Percentiles rank a stretch among this genome's conserved stretches.
Conservation (phyloP, 2,888 invertebrate genomes). For the Amblyjoppa fuscipennis region DNA sequence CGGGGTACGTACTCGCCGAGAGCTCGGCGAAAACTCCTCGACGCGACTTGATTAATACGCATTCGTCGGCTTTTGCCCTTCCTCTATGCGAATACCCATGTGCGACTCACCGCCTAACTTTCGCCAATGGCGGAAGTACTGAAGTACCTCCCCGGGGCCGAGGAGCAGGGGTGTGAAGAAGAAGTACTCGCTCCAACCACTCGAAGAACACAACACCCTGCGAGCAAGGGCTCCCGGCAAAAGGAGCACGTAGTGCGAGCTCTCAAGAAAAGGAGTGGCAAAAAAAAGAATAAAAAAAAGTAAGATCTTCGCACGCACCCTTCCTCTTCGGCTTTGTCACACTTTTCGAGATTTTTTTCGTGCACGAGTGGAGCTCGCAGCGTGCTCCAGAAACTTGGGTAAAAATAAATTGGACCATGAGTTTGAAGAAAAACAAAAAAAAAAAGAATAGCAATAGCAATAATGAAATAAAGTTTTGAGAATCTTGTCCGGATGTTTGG, state of each 20-base stretch:
- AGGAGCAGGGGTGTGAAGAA: conserved; percentile 24
- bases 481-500: too few species aligned
- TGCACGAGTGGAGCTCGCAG: conserved; percentile 22
- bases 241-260: conserved; percentile 64
- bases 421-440: too few species aligned
- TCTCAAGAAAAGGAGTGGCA: conserved; percentile 23
- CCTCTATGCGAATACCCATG: conserved; percentile 21
- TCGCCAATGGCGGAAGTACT: conserved; percentile 41
- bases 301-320: conserved; percentile 32
- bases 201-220: conserved; percentile 56
- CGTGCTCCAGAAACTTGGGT: conserved; percentile 22
- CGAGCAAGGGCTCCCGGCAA: conserved; percentile 38
- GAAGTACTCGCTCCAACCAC: conserved; percentile 52
- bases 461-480: too few species aligned
- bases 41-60: conserved; percentile 66
- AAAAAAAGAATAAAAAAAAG: background rate
- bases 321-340: conserved; percentile 38
- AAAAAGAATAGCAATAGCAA: background rate
- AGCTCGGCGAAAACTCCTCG: conserved; percentile 58
- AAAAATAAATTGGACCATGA: background rate
- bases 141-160: conserved; percentile 37
- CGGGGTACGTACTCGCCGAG: conserved; percentile 42
- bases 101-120: conserved; percentile 53
- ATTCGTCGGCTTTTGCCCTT: conserved; percentile 40
- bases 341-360: conserved; percentile 48